These are phyloP conservation scores for Mormyrus proboscirostris DNA, from an alignment of 2,797 vertebrate genomes.

Conservation along the genomic window DNA sequence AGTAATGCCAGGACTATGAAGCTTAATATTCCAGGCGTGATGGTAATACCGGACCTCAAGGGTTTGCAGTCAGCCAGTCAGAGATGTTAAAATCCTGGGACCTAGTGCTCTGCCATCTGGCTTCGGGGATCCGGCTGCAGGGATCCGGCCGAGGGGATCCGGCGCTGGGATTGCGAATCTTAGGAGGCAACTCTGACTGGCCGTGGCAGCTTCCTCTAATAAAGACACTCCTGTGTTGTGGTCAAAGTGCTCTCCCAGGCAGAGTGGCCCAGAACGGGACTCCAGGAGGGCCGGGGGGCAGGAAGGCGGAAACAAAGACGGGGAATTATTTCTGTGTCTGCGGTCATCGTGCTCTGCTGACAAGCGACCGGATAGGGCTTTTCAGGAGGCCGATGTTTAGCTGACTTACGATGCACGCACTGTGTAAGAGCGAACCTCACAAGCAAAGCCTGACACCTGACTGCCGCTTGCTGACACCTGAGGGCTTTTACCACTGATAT, in stretches of 20 bases:
- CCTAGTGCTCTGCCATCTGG: constrained; percentile 23
- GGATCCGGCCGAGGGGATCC: background rate
- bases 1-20: background rate
- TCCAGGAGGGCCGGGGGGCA: background rate
- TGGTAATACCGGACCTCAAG: background rate
- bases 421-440: background rate
- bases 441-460: background rate
- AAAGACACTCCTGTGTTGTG: constrained; percentile 9
- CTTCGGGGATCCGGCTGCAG: background rate
- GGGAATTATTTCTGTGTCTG: background rate
- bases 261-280: background rate
- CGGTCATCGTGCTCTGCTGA: background rate
- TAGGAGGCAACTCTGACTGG: constrained; percentile 4
- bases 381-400: background rate
- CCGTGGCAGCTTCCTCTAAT: constrained; percentile 10
- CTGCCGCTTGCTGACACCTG: background rate
- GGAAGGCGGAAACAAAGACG: background rate
- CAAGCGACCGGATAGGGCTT: background rate
- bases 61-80: background rate
- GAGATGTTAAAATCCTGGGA: background rate
- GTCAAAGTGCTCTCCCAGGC: background rate
- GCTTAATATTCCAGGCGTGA: background rate
- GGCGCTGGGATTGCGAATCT: background rate
- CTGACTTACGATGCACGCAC: background rate
- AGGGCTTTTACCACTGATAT: background rate